Evolutionary conservation across 2,888 invertebrate genomes (phyloP).

Genomic region (Drosophila hawaiiensis): DNA sequence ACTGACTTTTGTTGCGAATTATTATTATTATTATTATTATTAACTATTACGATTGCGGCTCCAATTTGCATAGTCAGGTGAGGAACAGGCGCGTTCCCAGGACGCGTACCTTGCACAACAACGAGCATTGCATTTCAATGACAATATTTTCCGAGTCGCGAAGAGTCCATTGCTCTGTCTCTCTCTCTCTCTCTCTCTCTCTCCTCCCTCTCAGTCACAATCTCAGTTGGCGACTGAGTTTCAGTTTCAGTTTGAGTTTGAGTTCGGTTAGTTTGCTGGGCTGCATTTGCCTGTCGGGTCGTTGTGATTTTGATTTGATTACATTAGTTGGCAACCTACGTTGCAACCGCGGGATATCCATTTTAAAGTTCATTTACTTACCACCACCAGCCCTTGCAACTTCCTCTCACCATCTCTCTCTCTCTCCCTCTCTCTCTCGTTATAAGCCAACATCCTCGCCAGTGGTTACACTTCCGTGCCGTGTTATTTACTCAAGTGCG

Average conservation of each 20-base stretch:
- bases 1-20: conserved; percentile 78
- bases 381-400: conserved; percentile 32
- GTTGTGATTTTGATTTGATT: conserved; percentile 78
- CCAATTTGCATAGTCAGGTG: conserved; percentile 69
- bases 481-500: conserved; percentile 76
- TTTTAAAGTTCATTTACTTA: conserved; percentile 77
- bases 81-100: conserved; percentile 41
- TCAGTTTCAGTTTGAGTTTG: conserved; percentile 43
- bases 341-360: conserved; percentile 48
- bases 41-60: conserved; percentile 23
- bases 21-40: conserved; percentile 56
- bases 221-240: background rate
- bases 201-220: background rate
- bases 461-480: conserved; percentile 66
- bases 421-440: no score
- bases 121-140: conserved; percentile 74
- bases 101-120: conserved; percentile 33
- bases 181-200: background rate
- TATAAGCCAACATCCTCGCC: conserved; percentile 19
- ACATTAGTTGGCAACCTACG: conserved; percentile 67
- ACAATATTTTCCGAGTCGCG: conserved; percentile 51
- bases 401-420: background rate
- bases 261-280: conserved; percentile 50
- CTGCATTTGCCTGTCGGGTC: conserved; percentile 31
- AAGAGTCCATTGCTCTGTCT: conserved; percentile 60